Evolutionary conservation across 2,113 vertebrate genomes (phyloP).

Genomic region (Mandrillus leucophaeus): DNA sequence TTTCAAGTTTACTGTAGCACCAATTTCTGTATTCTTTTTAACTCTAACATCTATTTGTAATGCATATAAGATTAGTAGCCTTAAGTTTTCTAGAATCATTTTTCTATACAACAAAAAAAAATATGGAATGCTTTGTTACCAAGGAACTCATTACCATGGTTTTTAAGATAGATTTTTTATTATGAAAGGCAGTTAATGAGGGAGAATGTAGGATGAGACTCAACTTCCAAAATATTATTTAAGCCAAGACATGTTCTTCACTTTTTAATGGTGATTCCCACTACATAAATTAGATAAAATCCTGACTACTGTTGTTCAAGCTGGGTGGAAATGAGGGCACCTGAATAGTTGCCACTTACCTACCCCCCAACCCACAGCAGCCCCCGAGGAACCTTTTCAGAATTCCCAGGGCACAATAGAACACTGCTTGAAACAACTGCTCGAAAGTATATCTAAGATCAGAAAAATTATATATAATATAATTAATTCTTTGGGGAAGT

Average conservation of each 20-base stretch:
- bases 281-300: background rate
- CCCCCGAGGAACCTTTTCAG: background rate
- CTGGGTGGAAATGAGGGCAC: background rate
- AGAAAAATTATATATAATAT: slow-evolving; percentile 70
- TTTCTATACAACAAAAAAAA: slow-evolving; percentile 80
- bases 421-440: slow-evolving; percentile 4
- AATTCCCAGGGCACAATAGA: background rate
- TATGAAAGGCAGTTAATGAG: slow-evolving; percentile 69
- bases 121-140: slow-evolving; percentile 82
- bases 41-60: slow-evolving; percentile 85
- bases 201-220: slow-evolving; percentile 60
- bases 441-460: slow-evolving; percentile 76
- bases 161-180: slow-evolving; percentile 61
- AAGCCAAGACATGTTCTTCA: background rate
- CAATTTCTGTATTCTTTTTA: slow-evolving; percentile 80
- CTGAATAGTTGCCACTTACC: background rate
- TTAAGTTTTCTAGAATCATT: slow-evolving; percentile 85
- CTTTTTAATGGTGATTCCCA: background rate
- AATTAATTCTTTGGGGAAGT: slow-evolving; percentile 82
- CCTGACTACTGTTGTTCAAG: background rate
- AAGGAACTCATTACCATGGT: slow-evolving; percentile 71
- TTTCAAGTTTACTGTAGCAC: slow-evolving; percentile 76
- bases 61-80: slow-evolving; percentile 82
- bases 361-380: background rate
- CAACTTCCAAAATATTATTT: background rate